These are phyloP conservation scores for Pseudorectes ferrugineus DNA, from an alignment of 2,113 vertebrate species.

Conservation along the genomic window DNA sequence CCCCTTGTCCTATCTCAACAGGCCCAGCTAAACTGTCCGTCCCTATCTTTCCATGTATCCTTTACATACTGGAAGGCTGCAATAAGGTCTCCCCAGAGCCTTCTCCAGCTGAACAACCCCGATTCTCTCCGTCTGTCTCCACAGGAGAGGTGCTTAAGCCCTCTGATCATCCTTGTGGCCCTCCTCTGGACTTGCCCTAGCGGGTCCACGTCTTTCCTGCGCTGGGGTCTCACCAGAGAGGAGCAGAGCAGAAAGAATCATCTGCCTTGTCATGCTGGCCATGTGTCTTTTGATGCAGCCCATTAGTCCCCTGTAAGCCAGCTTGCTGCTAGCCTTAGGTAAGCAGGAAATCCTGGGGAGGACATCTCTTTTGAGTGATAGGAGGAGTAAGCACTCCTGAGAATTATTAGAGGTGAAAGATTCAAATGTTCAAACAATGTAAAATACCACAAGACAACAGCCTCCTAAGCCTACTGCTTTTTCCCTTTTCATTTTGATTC, in stretches of 20 bases:
- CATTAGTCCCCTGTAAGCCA: background rate
- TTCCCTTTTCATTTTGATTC: conserved; percentile 16
- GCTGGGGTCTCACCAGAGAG: background rate
- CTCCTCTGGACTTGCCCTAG: background rate
- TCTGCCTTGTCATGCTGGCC: background rate
- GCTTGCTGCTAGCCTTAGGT: background rate
- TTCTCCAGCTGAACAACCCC: background rate
- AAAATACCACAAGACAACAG: background rate
- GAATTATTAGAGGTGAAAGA: background rate
- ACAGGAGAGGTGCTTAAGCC: background rate
- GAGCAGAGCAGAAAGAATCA: background rate
- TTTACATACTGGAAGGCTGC: background rate
- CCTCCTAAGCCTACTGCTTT: background rate
- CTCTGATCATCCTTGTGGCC: background rate
- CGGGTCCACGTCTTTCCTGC: fast-evolving
- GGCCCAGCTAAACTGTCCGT: background rate
- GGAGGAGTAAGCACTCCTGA: background rate
- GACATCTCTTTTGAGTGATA: background rate
- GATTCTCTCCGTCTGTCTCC: background rate
- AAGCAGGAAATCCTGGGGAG: background rate
- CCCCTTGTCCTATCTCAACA: background rate
- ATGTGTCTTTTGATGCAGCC: background rate
- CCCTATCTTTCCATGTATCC: background rate
- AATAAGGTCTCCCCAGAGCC: background rate
- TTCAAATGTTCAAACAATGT: background rate